phyloP scores from a whole-genome alignment of 2,888 invertebrate species.

The Lutraria lutraria region DNA sequence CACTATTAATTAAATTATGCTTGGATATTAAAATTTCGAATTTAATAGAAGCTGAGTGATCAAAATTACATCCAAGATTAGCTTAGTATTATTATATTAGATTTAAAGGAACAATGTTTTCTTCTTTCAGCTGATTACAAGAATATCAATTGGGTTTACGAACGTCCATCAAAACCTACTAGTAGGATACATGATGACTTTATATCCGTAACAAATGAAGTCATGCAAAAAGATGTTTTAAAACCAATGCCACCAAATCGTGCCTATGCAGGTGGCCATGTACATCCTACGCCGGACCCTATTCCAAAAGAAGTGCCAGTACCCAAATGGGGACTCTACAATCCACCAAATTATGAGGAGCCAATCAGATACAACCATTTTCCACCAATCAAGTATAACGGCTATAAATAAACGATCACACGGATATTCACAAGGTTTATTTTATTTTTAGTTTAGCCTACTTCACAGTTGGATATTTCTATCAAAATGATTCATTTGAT shows the following conservation, averaged over 20 bases:
- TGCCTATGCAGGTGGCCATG: conserved; percentile 76
- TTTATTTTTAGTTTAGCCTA: conserved; percentile 10
- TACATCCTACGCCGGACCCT: conserved; percentile 78
- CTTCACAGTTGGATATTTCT: conserved; percentile 19
- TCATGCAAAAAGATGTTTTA: conserved; percentile 80
- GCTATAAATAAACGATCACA: conserved; percentile 65
- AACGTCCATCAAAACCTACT: conserved; percentile 83
- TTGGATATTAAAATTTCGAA: too few species aligned
- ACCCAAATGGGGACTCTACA: conserved; percentile 85
- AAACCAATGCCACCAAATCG: conserved; percentile 81
- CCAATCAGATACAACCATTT: conserved; percentile 82
- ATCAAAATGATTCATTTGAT: background rate
- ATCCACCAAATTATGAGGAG: conserved; percentile 84
- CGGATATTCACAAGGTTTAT: background rate
- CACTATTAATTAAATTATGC: too few species aligned
- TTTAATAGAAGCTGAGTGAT: too few species aligned
- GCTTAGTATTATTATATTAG: too few species aligned
- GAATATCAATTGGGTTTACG: conserved; percentile 82
- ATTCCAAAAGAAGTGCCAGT: conserved; percentile 82
- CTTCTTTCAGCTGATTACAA: conserved; percentile 81
- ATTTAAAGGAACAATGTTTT: background rate
- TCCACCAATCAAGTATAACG: conserved; percentile 88
- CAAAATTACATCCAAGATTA: too few species aligned
- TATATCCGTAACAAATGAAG: conserved; percentile 81
- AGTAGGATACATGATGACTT: conserved; percentile 80